Evolutionary conservation across 92 coral and sea anemone genomes (phyloP).

Genomic region (Palythoa caribaeorum): DNA sequence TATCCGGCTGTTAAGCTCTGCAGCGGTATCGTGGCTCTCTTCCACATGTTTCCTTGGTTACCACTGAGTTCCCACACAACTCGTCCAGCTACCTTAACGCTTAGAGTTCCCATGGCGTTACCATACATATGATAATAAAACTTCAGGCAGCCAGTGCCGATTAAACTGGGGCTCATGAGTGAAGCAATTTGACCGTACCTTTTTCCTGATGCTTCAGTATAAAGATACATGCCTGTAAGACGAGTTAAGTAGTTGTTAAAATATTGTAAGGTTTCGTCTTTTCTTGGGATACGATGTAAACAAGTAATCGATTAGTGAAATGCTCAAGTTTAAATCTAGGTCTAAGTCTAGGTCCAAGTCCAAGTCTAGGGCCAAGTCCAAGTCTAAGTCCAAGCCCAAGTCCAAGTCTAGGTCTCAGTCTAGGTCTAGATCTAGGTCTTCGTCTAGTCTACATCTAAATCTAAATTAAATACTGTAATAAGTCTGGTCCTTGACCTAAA

Average conservation of each 20-base stretch:
- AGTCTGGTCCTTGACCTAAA: no score
- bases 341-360: no score
- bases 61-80: conserved; percentile 19
- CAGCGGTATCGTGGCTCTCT: conserved; percentile 27
- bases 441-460: no score
- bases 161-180: conserved; percentile 1
- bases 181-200: background rate
- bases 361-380: no score
- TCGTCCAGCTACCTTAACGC: conserved; percentile 10
- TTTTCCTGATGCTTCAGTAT: background rate
- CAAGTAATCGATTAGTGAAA: no score
- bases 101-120: conserved; percentile 5
- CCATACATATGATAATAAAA: conserved; percentile 40
- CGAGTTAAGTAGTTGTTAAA: background rate
- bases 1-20: background rate
- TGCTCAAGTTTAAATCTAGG: no score
- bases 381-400: no score
- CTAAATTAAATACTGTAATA: no score
- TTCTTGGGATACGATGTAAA: no score
- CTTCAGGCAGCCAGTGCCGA: conserved; percentile 5
- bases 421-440: no score
- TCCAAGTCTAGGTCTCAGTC: no score
- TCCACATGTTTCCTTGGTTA: conserved; percentile 29
- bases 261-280: no score
- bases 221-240: conserved; percentile 2